Conservation (phyloP, 2,888 invertebrate genomes). For the Lomographa bimaculata region DNA sequence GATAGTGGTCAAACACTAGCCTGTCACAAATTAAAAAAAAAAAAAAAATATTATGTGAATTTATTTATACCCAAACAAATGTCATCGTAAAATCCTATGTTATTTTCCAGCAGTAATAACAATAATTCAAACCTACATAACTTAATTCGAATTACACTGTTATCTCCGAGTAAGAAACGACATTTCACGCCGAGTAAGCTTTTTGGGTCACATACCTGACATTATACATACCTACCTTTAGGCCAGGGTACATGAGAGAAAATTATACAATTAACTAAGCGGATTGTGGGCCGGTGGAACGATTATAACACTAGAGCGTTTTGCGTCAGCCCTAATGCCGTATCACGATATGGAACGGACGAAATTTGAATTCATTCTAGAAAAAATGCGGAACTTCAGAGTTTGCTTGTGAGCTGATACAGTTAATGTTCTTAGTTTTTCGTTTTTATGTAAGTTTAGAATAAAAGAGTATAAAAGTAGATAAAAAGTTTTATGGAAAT, state of each 20-base stretch:
- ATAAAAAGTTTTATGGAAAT: no score
- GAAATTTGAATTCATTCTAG: conserved; percentile 57
- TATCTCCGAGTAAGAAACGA: background rate
- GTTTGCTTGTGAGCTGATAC: no score
- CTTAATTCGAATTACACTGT: background rate
- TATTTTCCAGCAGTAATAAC: no score
- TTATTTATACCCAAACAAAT: no score
- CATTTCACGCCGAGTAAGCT: background rate
- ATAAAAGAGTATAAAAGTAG: no score
- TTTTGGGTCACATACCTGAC: background rate
- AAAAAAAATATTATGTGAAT: no score
- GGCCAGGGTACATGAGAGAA: conserved; percentile 12
- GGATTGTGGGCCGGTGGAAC: conserved; percentile 26
- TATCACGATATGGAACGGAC: conserved; percentile 37
- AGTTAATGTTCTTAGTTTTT: no score
- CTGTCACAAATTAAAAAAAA: no score
- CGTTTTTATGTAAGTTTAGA: no score
- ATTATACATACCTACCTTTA: background rate
- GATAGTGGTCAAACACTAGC: no score
- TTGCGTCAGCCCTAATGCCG: conserved; percentile 32
- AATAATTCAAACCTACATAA: background rate
- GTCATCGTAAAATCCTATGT: no score
- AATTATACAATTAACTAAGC: conserved; percentile 31
- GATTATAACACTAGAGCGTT: conserved; percentile 36
- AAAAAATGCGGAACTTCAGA: conserved; percentile 66